Base-by-base conservation (phyloP, 2,797 vertebrate species). In the Betta splendens region DNA sequence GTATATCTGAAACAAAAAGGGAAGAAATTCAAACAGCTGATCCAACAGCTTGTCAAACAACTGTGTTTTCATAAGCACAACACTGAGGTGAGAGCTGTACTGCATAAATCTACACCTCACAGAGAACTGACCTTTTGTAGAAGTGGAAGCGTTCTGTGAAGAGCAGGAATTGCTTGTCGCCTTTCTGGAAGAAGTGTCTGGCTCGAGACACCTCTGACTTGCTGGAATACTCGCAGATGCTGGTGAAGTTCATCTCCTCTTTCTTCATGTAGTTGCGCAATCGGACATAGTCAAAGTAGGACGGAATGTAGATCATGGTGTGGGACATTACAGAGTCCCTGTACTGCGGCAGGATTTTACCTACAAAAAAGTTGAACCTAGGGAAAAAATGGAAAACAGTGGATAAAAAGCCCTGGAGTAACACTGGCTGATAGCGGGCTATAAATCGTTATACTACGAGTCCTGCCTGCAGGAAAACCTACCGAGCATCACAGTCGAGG, bases 101-200 rank as follows among this genome's bases (percentile, higher is more conserved):
- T n/a, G n/a, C n/a, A n/a, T n/a, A n/a, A n/a, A n/a, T n/a, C n/a
- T n/a, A 35, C 22, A 20, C 5, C 17, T 15, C 2, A 37, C n/a
- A 23, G 23, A 33, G 2, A 54, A 73, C 84, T 67, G 62, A 98
- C 97, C 98, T 96, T 84, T 98, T 99, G 81, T 98, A 99, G 74
- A 98, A 99, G 87, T 99, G 94, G 89, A 99, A 99, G 37, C 98
- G 95, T 76, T 99, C 97, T 0, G 96, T 98, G 85, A 96, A 94
- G 17, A 99, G 87, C 22, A 99, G 79, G 51, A 99, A 96, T 59
- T 94, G 95, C 64, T 89, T 95, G 32, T 95, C 92, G 42, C 97
- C 97, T 37, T 88, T 94, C 62, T 93, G 91, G 64, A 99, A 98
- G 79, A 91, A 94, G 44, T 96, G 92, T 3, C 97, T 85, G 1